Conservation (phyloP, 2,113 vertebrate genomes). For the Microtus montanus region DNA sequence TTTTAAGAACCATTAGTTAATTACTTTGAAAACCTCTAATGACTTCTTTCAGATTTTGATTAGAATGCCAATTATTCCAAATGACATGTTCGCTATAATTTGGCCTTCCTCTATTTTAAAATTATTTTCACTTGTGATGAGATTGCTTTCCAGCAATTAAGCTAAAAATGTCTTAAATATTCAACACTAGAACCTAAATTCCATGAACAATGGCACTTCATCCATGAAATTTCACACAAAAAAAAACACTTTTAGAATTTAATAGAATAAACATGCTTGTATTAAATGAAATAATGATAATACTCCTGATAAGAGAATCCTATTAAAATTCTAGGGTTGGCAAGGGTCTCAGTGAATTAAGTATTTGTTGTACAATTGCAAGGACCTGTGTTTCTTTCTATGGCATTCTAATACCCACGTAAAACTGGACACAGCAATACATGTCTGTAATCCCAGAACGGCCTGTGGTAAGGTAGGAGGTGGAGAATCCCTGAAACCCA, state of each 20-base stretch:
- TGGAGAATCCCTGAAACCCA: not conserved
- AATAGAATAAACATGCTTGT: constrained; percentile 17
- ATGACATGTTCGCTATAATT: constrained; percentile 58
- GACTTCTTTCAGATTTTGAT: constrained; percentile 63
- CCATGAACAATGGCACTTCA: constrained; percentile 15
- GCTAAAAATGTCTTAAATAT: constrained; percentile 62
- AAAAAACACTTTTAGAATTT: constrained; percentile 23
- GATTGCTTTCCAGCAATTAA: constrained; percentile 60
- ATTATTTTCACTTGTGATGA: constrained; percentile 29
- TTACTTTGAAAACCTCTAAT: constrained; percentile 71
- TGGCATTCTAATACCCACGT: not conserved
- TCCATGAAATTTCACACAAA: constrained; percentile 24
- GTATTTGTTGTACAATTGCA: not conserved
- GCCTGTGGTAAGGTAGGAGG: not conserved
- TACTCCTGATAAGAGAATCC: not conserved
- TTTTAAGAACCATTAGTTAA: constrained; percentile 68
- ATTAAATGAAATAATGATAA: constrained; percentile 42
- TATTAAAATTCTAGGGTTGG: constrained; percentile 2
- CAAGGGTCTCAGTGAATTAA: not conserved
- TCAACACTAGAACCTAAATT: constrained; percentile 50
- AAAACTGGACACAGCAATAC: not conserved
- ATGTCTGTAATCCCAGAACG: not conserved
- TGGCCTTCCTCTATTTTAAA: constrained; percentile 58
- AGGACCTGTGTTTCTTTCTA: not conserved
- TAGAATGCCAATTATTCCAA: constrained; percentile 67